These are phyloP conservation scores for Bufotes viridis DNA, from an alignment of 2,797 vertebrate genomes.

Conservation along the genomic window DNA sequence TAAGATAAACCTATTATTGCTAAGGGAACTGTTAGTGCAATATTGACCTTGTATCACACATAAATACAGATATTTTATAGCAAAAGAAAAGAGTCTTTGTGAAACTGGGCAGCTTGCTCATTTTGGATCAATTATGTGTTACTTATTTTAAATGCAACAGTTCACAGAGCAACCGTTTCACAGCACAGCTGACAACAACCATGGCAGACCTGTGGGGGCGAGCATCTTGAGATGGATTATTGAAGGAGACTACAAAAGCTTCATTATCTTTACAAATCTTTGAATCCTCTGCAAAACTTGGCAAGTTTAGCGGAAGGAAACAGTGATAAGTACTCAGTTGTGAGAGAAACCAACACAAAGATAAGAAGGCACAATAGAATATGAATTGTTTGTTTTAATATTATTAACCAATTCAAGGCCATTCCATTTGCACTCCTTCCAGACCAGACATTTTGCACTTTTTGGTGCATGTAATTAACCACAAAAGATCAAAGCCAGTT, in stretches of 20 bases:
- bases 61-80: neutral
- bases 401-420: neutral
- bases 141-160: conserved; percentile 5
- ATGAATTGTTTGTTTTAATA: conserved; percentile 5
- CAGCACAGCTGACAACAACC: conserved; percentile 1
- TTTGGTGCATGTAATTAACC: no score
- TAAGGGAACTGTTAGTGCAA: neutral
- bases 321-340: conserved; percentile 10
- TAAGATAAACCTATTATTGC: neutral
- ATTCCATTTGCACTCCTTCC: no score
- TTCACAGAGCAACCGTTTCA: conserved; percentile 2
- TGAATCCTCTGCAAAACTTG: neutral
- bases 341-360: neutral
- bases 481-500: no score
- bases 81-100: neutral
- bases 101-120: neutral
- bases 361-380: conserved; percentile 7
- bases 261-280: conserved; percentile 3
- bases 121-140: conserved; percentile 6
- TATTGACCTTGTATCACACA: neutral
- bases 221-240: neutral
- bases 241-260: conserved; percentile 1
- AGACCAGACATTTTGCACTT: no score
- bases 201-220: conserved; percentile 26
- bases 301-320: neutral